Base-by-base conservation (phyloP, 2,113 vertebrate genomes). In the Regulus satrapa region DNA sequence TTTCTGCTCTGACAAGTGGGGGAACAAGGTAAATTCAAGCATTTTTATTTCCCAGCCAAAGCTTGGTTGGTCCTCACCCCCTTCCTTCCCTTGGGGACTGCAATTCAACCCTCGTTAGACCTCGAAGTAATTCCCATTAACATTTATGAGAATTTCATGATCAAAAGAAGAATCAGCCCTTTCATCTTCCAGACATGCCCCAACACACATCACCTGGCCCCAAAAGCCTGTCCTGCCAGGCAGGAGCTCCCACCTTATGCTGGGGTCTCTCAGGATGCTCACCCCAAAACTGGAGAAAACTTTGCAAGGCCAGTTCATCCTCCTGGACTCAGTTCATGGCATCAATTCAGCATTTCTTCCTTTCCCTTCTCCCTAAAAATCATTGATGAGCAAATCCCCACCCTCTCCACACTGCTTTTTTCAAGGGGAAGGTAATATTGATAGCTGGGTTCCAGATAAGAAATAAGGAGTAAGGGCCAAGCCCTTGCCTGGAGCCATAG, bases 91-190 rank as follows among this genome's bases (percentile, higher is more conserved):
- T 90, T 74, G 77, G 56, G 38, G 89, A 74, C 72, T 80, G 73
- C 49, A 80, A 59, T 95, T 66, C 79, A 68, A 51, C 43, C 85
- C 96, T 96, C 24, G 8, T 92, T 96, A 94, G 45, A 82, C 89
- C 95, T 96, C 13, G 40, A 86, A 96, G 89, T 96, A 92, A 93
- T 89, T 95, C 92, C 92, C 83, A 97, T 98, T 98, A 97, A 94
- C 96, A 92, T 98, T 97, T 97, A 98, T 95, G 92, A 98, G 97
- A 95, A 54, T 95, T 96, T 92, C 87, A 85, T 72, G 82, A 98
- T 98, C 97, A 98, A 98, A 98, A 97, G 84, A 87, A 54, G 51
- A 45, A 55, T 46, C 63, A 40, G 58, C 61, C 66, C 97, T 98
- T 97, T 98, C 95, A 97, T 96, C 96, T 96, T 69, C 89, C 55